Conservation (phyloP, 2,797 vertebrate genomes). For the Galago senegalensis region DNA sequence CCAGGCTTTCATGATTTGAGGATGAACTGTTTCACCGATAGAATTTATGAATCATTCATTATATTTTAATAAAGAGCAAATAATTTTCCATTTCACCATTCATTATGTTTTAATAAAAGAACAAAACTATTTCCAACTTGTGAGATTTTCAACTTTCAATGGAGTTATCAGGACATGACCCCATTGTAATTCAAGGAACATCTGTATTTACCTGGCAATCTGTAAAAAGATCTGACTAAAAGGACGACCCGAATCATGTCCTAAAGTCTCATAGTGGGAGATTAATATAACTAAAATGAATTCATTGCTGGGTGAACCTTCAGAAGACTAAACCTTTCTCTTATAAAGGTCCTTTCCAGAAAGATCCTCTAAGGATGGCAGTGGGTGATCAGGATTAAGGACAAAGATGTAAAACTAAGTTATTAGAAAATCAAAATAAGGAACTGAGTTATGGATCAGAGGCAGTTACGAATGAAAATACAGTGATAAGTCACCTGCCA, state of each 20-base stretch:
- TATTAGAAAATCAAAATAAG: constrained; percentile 28
- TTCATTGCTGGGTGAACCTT: neutral
- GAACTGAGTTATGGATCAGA: neutral
- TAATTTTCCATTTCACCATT: constrained; percentile 21
- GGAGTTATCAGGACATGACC: neutral
- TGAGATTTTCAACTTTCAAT: neutral
- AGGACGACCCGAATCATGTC: neutral
- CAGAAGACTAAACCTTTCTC: neutral
- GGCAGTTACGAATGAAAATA: neutral
- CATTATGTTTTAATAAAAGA: too few species aligned
- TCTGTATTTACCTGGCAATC: neutral
- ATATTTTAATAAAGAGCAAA: constrained; percentile 29
- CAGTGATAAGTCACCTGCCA: neutral
- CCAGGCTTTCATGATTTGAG: neutral
- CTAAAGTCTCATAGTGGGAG: neutral
- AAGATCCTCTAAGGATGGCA: neutral
- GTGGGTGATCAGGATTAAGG: neutral
- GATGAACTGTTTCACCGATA: neutral
- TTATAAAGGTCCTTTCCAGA: constrained; percentile 6
- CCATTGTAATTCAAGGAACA: neutral
- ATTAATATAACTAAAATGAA: constrained; percentile 25
- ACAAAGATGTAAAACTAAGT: neutral
- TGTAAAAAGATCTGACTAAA: neutral
- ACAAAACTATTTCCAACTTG: neutral
- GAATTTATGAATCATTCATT: neutral